Conservation (phyloP, 2,888 invertebrate species). For the Ophraella communa region DNA sequence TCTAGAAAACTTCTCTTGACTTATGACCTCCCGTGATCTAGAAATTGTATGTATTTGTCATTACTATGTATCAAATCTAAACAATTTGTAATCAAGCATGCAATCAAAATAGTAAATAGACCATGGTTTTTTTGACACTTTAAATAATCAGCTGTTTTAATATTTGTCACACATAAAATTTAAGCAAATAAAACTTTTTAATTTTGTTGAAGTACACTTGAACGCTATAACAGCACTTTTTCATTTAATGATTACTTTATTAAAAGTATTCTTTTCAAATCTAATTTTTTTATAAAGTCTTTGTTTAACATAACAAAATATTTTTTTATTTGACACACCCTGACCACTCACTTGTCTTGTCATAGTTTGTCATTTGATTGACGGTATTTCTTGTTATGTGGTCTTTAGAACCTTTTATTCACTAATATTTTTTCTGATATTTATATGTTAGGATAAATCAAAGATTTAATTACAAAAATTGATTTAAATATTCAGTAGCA, state of each 20-base stretch:
- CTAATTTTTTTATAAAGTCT: background rate
- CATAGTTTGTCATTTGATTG: background rate
- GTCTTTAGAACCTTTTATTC: no score
- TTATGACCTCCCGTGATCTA: conserved; percentile 8
- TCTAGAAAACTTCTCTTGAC: conserved; percentile 3
- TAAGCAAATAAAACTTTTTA: background rate
- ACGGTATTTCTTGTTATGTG: no score
- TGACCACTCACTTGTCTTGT: background rate
- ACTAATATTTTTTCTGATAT: no score
- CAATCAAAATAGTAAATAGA: conserved; percentile 20
- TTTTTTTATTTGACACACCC: conserved; percentile 5
- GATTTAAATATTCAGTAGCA: no score
- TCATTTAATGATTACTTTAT: background rate
- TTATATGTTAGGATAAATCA: no score
- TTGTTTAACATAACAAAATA: background rate
- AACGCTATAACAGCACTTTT: background rate
- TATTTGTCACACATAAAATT: conserved; percentile 10
- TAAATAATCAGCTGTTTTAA: conserved; percentile 25
- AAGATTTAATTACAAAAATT: no score
- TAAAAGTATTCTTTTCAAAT: background rate
- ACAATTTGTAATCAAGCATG: background rate
- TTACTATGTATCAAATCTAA: background rate
- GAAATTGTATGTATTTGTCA: background rate
- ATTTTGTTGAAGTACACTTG: background rate
- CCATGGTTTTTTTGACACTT: conserved; percentile 3